Conservation (phyloP, 1,140 invertebrate species). For the Acyrthosiphon pisum region DNA sequence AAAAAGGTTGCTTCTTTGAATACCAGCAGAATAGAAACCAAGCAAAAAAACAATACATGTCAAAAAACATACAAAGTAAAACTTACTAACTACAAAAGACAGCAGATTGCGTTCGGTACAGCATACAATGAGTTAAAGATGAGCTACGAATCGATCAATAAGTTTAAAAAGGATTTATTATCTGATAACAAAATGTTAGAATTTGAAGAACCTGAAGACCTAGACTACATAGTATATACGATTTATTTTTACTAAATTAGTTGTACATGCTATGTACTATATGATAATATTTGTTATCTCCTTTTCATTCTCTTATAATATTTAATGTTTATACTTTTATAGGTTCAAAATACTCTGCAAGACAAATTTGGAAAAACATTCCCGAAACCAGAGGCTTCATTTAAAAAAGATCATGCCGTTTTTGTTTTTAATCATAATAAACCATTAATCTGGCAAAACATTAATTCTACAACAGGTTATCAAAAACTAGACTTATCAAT, state of each 20-base stretch:
- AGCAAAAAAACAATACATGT: not conserved
- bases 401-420: not conserved
- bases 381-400: not conserved
- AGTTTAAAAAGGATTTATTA: not conserved
- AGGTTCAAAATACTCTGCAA: not conserved
- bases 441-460: not conserved
- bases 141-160: constrained; percentile 6
- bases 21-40: not conserved
- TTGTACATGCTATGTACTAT: not conserved
- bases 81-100: not conserved
- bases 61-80: constrained; percentile 10
- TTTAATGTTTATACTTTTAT: not conserved
- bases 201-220: not conserved
- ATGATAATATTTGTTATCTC: not conserved
- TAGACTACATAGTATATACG: not conserved
- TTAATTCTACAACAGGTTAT: constrained; percentile 1
- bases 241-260: not conserved
- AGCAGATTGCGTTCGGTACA: not conserved
- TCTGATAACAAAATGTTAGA: not conserved
- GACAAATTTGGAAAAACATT: constrained; percentile 2
- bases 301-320: not conserved
- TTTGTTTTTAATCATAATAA: not conserved
- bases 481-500: not conserved
- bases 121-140: not conserved
- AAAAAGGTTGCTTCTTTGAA: not conserved